These are phyloP conservation scores for Macaria liturata DNA, from an alignment of 2,888 invertebrate genomes.

Conservation along the genomic window DNA sequence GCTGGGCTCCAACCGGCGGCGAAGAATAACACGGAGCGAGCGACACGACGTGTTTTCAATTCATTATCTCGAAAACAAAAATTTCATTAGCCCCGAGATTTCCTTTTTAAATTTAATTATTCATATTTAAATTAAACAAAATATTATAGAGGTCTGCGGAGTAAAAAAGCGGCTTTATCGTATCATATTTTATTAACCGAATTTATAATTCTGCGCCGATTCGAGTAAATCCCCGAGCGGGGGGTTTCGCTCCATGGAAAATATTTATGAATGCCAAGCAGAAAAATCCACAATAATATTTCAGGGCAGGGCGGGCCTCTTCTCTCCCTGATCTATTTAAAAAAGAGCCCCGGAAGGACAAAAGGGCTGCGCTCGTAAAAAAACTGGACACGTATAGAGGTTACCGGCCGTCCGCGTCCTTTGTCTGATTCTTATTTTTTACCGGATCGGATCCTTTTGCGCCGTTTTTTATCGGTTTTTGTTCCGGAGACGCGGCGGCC, in stretches of 20 bases:
- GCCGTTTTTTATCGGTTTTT: conserved; percentile 81
- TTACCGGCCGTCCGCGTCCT: conserved; percentile 67
- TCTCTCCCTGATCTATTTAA: conserved; percentile 82
- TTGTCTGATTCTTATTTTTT: conserved; percentile 83
- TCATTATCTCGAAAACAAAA: conserved; percentile 83
- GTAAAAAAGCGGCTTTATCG: conserved; percentile 74
- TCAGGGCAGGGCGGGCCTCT: conserved; percentile 73
- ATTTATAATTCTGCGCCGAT: conserved; percentile 82
- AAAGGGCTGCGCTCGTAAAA: conserved; percentile 78
- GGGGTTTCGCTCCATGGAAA: conserved; percentile 58
- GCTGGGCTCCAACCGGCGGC: conserved; percentile 75
- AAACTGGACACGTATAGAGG: conserved; percentile 81
- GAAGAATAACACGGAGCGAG: conserved; percentile 75
- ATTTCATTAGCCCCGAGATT: conserved; percentile 81
- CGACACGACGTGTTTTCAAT: conserved; percentile 79
- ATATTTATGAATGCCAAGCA: conserved; percentile 82
- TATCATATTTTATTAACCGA: conserved; percentile 83
- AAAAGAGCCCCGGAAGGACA: conserved; percentile 81
- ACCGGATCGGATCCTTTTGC: conserved; percentile 80
- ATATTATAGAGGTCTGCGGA: conserved; percentile 80
- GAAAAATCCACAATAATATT: conserved; percentile 84
- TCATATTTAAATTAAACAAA: conserved; percentile 84
- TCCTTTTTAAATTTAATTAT: conserved; percentile 83
- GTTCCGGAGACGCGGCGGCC: conserved; percentile 76
- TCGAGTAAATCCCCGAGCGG: conserved; percentile 68